These are phyloP conservation scores for Malurus elegans DNA, from an alignment of 2,113 vertebrate species.

Conservation along the genomic window DNA sequence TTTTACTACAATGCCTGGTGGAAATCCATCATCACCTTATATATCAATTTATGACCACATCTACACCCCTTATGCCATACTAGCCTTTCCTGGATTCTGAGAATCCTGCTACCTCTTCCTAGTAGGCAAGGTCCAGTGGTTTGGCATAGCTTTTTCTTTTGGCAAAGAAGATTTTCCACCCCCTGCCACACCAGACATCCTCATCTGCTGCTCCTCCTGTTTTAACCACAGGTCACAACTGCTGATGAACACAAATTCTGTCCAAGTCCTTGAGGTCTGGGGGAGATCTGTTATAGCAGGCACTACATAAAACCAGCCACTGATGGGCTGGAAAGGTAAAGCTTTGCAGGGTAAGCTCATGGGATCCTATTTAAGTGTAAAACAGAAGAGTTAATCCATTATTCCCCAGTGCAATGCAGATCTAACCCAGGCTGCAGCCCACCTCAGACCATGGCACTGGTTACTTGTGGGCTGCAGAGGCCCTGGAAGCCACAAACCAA, in stretches of 20 bases:
- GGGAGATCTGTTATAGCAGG: background rate
- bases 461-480: background rate
- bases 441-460: background rate
- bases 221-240: background rate
- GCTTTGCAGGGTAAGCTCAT: background rate
- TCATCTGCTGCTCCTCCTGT: background rate
- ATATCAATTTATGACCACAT: background rate
- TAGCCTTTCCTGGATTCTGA: background rate
- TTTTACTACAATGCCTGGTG: background rate
- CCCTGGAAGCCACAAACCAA: background rate
- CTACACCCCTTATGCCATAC: accelerated
- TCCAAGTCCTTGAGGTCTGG: background rate
- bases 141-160: background rate
- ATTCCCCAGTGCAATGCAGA: background rate
- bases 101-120: background rate
- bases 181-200: background rate
- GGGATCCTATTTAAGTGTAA: background rate
- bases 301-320: background rate
- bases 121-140: background rate
- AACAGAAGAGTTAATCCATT: background rate
- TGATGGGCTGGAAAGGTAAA: background rate
- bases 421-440: background rate
- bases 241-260: background rate
- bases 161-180: background rate
- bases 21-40: background rate